A percentile compares a stretch with the other conserved stretches of the same genome.
Conservation (phyloP, 2,888 invertebrate species). For the Colletes collaris region DNA sequence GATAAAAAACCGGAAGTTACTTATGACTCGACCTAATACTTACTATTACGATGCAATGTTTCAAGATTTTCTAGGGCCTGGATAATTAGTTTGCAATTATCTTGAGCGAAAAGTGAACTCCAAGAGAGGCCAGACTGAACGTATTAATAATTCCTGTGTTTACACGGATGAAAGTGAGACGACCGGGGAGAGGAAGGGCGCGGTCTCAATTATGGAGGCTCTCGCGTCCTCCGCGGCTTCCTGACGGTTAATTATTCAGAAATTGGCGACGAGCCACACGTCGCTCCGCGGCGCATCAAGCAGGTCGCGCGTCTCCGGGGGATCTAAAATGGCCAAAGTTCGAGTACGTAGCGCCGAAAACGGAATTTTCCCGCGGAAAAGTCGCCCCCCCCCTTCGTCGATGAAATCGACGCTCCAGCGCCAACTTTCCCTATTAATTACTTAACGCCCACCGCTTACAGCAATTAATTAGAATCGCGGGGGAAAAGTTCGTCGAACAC, state of each 20-base stretch:
- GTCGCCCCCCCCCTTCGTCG: background rate
- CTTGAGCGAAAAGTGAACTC: background rate
- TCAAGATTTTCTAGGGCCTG: too few relatives aligned
- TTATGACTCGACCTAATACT: too few relatives aligned
- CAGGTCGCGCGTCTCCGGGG: conserved; percentile 5
- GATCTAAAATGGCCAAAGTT: conserved; percentile 35
- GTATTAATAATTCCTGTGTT: conserved; percentile 42
- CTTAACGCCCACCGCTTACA: conserved; percentile 41
- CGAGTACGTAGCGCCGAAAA: conserved; percentile 49
- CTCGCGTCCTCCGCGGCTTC: conserved; percentile 24
- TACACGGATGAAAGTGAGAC: conserved; percentile 33
- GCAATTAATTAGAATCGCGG: conserved; percentile 63
- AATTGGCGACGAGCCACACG: conserved; percentile 53
- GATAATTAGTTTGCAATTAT: conserved; percentile 9
- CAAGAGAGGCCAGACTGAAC: background rate
- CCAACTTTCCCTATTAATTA: conserved; percentile 62
- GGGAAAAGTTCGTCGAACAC: conserved; percentile 58
- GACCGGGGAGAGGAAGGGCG: conserved; percentile 11
- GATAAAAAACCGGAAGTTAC: too few relatives aligned
- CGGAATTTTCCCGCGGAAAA: conserved; percentile 45
- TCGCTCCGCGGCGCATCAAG: conserved; percentile 16
- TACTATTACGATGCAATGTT: too few relatives aligned
- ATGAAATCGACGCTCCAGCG: conserved; percentile 45
- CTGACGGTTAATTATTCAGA: conserved; percentile 60
- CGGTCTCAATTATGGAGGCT: conserved; percentile 48